phyloP scores from a whole-genome alignment of 2,888 invertebrate species.

The Pyrochroa serraticornis region DNA sequence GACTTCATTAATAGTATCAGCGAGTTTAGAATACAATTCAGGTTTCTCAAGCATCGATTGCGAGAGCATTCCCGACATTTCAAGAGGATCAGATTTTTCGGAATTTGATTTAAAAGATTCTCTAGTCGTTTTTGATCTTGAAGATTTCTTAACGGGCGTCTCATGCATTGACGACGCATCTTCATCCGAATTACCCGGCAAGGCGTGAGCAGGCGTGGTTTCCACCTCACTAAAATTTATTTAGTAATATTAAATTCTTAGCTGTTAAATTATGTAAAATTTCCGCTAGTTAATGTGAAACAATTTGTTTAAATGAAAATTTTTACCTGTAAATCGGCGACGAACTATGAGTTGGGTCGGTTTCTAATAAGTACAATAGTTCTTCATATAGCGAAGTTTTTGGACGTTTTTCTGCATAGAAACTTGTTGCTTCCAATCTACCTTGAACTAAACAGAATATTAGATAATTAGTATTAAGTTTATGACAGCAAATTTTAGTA shows the following conservation, averaged over 20 bases:
- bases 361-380: conserved; percentile 48
- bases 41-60: conserved; percentile 59
- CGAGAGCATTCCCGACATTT: conserved; percentile 50
- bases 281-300: no score
- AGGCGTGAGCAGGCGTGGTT: conserved; percentile 41
- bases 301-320: no score
- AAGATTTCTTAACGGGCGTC: conserved; percentile 6
- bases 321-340: conserved; percentile 28
- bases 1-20: conserved; percentile 62
- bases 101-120: no score
- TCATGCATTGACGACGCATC: neutral
- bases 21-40: conserved; percentile 62
- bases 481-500: neutral
- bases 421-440: conserved; percentile 50
- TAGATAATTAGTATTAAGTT: neutral
- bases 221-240: conserved; percentile 39
- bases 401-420: conserved; percentile 41
- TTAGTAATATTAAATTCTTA: neutral
- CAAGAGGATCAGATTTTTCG: conserved; percentile 10
- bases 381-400: conserved; percentile 44
- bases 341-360: conserved; percentile 29
- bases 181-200: conserved; percentile 40
- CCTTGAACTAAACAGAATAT: conserved; percentile 49
- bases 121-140: neutral
- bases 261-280: no score